Evolutionary conservation across 2,888 invertebrate genomes (phyloP), one percentile per base, ranked within the genome.

Genomic region (Labia minor): DNA sequence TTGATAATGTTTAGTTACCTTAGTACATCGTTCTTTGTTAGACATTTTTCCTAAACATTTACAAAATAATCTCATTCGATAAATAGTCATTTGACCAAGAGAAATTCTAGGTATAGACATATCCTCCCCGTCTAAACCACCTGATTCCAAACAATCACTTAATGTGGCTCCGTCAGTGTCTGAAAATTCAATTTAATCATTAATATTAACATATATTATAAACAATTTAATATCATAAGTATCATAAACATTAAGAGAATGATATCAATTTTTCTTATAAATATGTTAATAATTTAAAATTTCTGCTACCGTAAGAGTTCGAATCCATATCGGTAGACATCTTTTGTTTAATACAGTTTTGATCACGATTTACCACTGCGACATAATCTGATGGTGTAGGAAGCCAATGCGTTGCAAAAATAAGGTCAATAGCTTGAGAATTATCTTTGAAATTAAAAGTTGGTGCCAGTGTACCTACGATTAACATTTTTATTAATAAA

Each of bases 331-430:
- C 49, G n/a, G 14, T 4, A n/a, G 49, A 3, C 76, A 77, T 74
- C 74, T 81, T 84, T 70, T 81, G 78, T 67, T 80, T 81, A 49
- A 89, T 83, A 73, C 89, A 89, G 70, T 84, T 81, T 61, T 86
- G 77, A 73, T 89, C 88, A 72, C 82, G 80, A 33, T 85, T 83
- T 62, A 85, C 74, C 64, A 85, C 75, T 61, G 83, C 75, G 62
- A 82, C 83, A 69, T 83, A 79, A 71, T 79, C 80, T 21, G 78
- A 77, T 68, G 85, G 82, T 0, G 86, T 83, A 70, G 86, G 87
- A 70, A 88, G 81, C 84, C 90, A 88, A 73, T 88, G 89, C 6
- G 89, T 85, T 3, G 88, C 83, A 75, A 90, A 89, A 18, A 87
- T 80, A 64, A 89, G 78, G 77, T 90, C 81, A 49, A 81, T 77